Evolutionary conservation across 1,140 invertebrate genomes (phyloP).

Genomic region (Eriocheir sinensis): DNA sequence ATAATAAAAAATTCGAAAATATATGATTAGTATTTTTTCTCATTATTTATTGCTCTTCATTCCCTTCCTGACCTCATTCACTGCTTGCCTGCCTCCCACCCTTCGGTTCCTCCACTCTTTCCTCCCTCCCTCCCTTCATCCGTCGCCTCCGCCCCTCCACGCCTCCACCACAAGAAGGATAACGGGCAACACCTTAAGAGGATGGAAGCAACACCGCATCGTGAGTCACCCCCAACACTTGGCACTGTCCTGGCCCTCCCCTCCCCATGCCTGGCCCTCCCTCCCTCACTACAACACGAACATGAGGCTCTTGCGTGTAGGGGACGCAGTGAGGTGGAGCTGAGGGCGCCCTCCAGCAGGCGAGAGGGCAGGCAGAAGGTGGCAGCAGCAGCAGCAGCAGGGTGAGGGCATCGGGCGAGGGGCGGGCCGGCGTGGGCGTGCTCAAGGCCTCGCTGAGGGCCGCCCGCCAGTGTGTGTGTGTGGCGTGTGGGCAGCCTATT

Average conservation of each 20-base stretch:
- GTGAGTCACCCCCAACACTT: neutral
- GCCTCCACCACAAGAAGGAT: neutral
- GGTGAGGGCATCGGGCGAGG: neutral
- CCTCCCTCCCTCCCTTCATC: neutral
- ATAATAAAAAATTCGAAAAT: too few relatives aligned
- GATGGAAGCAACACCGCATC: neutral
- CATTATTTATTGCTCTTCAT: too few relatives aligned
- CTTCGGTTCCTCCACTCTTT: neutral
- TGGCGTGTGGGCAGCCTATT: conserved; percentile 12
- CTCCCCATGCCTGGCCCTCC: neutral
- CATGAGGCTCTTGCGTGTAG: neutral
- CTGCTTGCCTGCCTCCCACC: neutral
- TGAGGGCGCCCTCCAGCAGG: neutral
- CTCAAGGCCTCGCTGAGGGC: neutral
- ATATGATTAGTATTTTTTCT: too few relatives aligned
- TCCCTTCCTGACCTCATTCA: too few relatives aligned
- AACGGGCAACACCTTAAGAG: neutral
- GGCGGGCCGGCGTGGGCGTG: neutral
- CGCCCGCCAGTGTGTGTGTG: neutral
- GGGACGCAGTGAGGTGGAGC: neutral
- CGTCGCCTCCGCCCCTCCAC: neutral
- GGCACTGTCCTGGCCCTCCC: neutral
- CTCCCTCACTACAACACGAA: neutral
- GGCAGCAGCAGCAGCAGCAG: neutral
- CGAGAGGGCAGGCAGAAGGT: neutral